A percentile compares a stretch with the other conserved stretches of the same genome.
These are phyloP conservation scores for Propithecus perrieri DNA, from an alignment of 2,797 vertebrate genomes.

Conservation along the genomic window DNA sequence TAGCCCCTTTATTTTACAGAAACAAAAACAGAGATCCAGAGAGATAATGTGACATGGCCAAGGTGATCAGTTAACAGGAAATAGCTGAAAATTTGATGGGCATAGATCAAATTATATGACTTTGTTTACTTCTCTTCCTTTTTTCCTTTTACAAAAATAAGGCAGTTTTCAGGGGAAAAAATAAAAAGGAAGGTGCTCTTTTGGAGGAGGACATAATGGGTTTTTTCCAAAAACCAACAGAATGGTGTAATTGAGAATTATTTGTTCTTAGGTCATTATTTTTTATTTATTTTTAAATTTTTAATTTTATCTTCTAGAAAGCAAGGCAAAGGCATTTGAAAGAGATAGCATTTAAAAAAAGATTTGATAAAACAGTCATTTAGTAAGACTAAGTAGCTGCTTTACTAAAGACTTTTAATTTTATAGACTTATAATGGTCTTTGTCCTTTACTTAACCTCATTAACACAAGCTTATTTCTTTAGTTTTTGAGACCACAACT, in stretches of 20 bases:
- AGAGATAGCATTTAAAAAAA: not conserved
- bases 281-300: not conserved
- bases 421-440: not conserved
- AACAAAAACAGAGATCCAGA: not conserved
- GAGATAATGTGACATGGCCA: not conserved
- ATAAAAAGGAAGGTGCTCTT: not conserved
- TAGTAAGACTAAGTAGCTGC: not conserved
- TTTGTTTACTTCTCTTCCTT: not conserved
- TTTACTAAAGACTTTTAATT: not conserved
- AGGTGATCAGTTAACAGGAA: not conserved
- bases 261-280: not conserved
- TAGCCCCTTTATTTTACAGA: not conserved
- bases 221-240: not conserved
- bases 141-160: not conserved
- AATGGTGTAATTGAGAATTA: not conserved
- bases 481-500: not conserved
- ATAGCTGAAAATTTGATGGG: not conserved
- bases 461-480: not conserved
- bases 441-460: not conserved
- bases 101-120: not conserved
- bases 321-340: not conserved
- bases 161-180: not conserved
- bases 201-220: not conserved
- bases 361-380: not conserved
- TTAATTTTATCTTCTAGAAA: conserved; percentile 6